Evolutionary conservation across 1,140 invertebrate species (phyloP).

Genomic region (Hylaeus anthracinus): DNA sequence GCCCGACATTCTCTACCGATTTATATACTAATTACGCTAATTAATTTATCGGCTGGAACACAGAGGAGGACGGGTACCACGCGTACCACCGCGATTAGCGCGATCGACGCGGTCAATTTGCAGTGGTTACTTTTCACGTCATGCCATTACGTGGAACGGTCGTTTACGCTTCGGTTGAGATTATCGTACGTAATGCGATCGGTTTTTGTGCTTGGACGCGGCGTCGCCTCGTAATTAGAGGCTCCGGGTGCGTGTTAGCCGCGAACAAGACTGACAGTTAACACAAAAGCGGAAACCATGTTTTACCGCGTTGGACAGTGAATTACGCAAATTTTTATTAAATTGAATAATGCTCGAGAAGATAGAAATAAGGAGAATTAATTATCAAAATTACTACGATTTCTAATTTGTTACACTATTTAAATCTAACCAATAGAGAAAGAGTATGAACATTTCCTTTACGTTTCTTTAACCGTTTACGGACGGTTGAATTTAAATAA

Average conservation of each 20-base stretch:
- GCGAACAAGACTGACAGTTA: slow-evolving; percentile 23
- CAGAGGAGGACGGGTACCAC: no score
- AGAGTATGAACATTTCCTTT: no score
- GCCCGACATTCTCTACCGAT: slow-evolving; percentile 60
- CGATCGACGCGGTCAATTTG: slow-evolving; percentile 35
- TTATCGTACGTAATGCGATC: slow-evolving; percentile 46
- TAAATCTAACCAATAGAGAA: no score
- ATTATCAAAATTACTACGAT: no score
- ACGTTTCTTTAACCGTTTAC: no score
- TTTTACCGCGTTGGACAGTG: not conserved
- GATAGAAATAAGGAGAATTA: no score
- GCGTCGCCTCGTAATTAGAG: slow-evolving; percentile 30
- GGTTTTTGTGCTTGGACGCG: slow-evolving; percentile 30
- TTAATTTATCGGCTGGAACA: slow-evolving; percentile 65
- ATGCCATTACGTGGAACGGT: slow-evolving; percentile 6
- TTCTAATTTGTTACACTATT: no score
- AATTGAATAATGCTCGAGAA: not conserved
- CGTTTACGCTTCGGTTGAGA: slow-evolving; percentile 23
- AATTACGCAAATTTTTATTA: no score
- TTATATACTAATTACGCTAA: slow-evolving; percentile 73
- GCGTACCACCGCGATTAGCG: slow-evolving; percentile 6
- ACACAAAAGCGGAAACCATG: slow-evolving; percentile 14
- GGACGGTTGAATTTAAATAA: no score
- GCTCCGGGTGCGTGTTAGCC: slow-evolving; percentile 23
- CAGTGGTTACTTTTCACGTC: slow-evolving; percentile 32